phyloP scores from a whole-genome alignment of 2,113 vertebrate genomes.

The Aldabrachelys gigantea region DNA sequence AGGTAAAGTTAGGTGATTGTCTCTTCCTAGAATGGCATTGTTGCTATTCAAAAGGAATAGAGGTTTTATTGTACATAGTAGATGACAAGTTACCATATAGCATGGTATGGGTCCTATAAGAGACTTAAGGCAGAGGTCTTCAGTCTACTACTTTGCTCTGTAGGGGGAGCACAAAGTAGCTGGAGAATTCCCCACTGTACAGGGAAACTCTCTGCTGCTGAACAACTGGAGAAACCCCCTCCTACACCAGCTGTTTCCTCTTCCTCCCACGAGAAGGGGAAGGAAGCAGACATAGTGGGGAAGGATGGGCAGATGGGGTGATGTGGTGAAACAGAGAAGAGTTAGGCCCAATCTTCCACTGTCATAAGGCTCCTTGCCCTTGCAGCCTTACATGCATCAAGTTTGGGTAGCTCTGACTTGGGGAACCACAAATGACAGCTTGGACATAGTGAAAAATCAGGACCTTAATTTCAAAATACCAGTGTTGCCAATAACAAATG shows the following conservation, averaged over 20 bases:
- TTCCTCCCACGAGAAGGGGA: not conserved
- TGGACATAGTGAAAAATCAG: not conserved
- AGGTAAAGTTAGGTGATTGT: not conserved
- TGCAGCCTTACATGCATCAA: not conserved
- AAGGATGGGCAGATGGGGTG: not conserved
- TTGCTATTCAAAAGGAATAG: not conserved
- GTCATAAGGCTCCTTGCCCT: accelerated
- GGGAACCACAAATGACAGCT: not conserved
- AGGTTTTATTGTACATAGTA: not conserved
- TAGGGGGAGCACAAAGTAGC: accelerated
- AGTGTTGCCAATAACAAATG: not conserved
- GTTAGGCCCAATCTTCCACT: accelerated
- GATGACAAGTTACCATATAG: not conserved
- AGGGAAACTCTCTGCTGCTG: not conserved
- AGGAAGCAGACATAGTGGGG: not conserved
- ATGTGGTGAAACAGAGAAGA: not conserved
- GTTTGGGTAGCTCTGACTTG: not conserved
- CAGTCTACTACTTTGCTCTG: accelerated
- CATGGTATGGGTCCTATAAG: not conserved
- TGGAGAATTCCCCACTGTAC: not conserved
- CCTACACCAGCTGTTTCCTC: not conserved
- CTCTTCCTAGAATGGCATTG: not conserved
- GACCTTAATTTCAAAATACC: not conserved
- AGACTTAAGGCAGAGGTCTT: not conserved
- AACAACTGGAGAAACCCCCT: not conserved